Evolutionary conservation across 2,888 invertebrate species (phyloP), one percentile per base, ranked within the genome.

Genomic region (Anoplius nigerrimus): DNA sequence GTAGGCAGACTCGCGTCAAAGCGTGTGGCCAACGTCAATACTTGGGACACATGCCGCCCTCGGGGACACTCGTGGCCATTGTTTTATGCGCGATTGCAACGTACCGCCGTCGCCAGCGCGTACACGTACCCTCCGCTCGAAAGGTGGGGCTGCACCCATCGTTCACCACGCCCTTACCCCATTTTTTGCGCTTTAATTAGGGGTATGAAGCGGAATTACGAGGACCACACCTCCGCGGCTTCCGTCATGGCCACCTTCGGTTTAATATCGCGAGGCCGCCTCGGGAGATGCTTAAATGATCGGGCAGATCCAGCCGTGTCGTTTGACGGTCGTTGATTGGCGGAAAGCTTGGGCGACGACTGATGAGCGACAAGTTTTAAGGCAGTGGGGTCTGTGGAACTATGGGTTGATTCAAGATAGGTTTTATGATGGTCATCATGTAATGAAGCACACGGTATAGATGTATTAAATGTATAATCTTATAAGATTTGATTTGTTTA

Each of bases 121-220:
- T 6, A 34, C 34, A 1, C 6, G 2, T 34, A 34, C 11, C 6
- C 34, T 13, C 34, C 34, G 6, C 82, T 77, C 81, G 82, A 71
- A 79, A 82, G 82, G 81, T 79, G 82, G 82, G 79, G 82, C 84
- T 80, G 80, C 76, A 74, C 78, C 75, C 78, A 75, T 64, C 70
- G 74, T 74, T 75, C 83, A 82, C 85, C 84, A 86, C 86, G 84
- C 86, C 86, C 80, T 83, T 74, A 22, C 8, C 62, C 73, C 73
- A 72, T 80, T 84, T 83, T 79, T 78, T 74, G 65, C 74, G 59
- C 48, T 78, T 83, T 82, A 83, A 82, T 78, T 78, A 79, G 81
- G 68, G 69, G 75, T 69, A 78, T 68, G 80, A 78, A 66, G 62
- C 62, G 72, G 71, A 80, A 78, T 80, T 75, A 78, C 61, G 55